Conservation (phyloP, 30 jellyfish, hydroid and myxozoan species). For the Turritopsis dohrnii region DNA sequence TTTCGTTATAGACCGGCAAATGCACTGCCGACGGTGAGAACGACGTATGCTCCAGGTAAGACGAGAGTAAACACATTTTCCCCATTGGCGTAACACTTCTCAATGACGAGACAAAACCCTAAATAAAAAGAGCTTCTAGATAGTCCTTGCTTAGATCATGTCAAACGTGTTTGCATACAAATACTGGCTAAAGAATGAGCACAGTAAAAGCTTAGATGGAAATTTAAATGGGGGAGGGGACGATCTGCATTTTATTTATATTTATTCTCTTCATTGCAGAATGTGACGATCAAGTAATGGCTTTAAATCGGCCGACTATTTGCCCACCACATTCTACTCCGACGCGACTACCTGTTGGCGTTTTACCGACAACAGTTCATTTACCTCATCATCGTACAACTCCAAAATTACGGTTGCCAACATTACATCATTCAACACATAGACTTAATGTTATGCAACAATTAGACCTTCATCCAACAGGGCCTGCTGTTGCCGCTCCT, state of each 20-base stretch:
- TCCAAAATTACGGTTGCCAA: neutral
- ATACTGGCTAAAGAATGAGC: too few species aligned
- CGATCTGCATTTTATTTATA: too few species aligned
- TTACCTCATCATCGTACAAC: neutral
- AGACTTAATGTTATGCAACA: neutral
- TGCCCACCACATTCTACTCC: neutral
- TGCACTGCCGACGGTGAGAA: neutral
- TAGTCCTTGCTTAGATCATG: too few species aligned
- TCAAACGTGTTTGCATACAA: too few species aligned
- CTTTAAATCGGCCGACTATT: too few species aligned
- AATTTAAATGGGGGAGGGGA: too few species aligned
- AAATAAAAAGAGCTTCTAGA: neutral
- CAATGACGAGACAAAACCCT: too few species aligned
- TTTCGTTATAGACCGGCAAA: neutral
- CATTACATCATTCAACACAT: neutral
- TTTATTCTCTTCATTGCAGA: neutral
- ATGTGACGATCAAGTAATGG: neutral
- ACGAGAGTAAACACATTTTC: neutral
- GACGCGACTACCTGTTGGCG: neutral
- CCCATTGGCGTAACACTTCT: too few species aligned
- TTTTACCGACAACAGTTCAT: neutral
- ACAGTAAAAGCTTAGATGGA: too few species aligned
- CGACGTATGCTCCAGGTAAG: neutral
- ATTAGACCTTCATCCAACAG: neutral
- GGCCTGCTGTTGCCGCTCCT: neutral